These are phyloP conservation scores for Drosophila pachea DNA, from an alignment of 1,140 invertebrate genomes.

Conservation along the genomic window DNA sequence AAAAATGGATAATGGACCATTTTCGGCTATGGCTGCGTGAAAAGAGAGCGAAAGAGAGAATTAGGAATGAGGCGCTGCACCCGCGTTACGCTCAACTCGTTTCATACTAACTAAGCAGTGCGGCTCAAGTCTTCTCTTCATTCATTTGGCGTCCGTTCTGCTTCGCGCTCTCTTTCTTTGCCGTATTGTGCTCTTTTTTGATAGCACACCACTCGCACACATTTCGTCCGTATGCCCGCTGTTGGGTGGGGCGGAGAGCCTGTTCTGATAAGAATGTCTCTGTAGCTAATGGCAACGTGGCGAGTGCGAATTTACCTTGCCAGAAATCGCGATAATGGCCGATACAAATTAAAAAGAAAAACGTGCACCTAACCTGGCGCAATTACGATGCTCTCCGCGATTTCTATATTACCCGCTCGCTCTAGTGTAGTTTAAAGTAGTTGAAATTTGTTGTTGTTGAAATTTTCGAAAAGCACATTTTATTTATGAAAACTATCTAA, in stretches of 20 bases:
- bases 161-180: constrained; percentile 8
- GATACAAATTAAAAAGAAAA: constrained; percentile 42
- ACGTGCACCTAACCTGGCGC: background rate
- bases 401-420: too few species aligned
- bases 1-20: constrained; percentile 75
- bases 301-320: constrained; percentile 35
- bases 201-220: constrained; percentile 9
- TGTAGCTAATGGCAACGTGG: constrained; percentile 59
- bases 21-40: constrained; percentile 45
- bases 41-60: background rate
- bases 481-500: too few species aligned
- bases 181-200: constrained; percentile 35
- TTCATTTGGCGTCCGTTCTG: background rate
- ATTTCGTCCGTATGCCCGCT: background rate
- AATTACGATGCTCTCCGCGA: too few species aligned
- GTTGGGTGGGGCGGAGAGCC: background rate
- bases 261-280: constrained; percentile 64
- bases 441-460: too few species aligned
- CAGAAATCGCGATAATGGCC: constrained; percentile 65
- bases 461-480: too few species aligned
- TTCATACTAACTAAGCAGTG: constrained; percentile 12
- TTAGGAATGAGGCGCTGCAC: constrained; percentile 15
- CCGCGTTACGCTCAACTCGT: constrained; percentile 4
- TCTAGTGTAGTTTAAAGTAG: too few species aligned
- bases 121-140: constrained; percentile 17